Conservation (phyloP, 64 coral and sea anemone species). For the Hydrozoanthus tunicans region DNA sequence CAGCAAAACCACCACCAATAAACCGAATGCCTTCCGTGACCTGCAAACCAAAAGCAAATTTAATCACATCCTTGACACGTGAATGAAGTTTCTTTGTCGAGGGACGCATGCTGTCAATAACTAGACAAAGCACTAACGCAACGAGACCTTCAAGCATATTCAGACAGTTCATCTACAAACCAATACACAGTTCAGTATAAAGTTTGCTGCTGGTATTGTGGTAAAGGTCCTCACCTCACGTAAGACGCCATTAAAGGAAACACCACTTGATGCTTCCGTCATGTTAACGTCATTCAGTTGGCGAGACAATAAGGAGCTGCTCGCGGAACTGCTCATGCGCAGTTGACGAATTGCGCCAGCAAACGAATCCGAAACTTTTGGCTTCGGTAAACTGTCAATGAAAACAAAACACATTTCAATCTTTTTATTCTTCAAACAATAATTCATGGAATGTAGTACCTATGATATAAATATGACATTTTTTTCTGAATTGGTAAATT, state of each 20-base stretch:
- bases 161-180: too few species aligned
- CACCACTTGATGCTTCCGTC: conserved; percentile 58
- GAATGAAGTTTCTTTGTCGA: background rate
- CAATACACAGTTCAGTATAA: too few species aligned
- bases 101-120: too few species aligned
- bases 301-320: conserved; percentile 40
- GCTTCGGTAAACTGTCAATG: conserved; percentile 47
- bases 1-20: conserved; percentile 70
- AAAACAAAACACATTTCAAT: background rate
- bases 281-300: conserved; percentile 60
- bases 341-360: conserved; percentile 75
- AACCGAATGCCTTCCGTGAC: conserved; percentile 85
- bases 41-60: conserved; percentile 17
- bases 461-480: too few species aligned
- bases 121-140: too few species aligned
- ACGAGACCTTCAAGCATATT: too few species aligned
- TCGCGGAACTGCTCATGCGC: conserved; percentile 53
- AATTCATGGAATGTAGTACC: too few species aligned
- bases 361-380: conserved; percentile 60
- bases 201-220: too few species aligned
- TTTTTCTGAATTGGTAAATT: too few species aligned
- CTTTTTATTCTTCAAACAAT: too few species aligned
- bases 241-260: conserved; percentile 62
- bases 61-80: background rate
- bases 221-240: conserved; percentile 58